Percentiles rank a stretch among this genome's conserved stretches.
Conservation (phyloP, 2,113 vertebrate genomes). For the Acrocephalus arundinaceus region DNA sequence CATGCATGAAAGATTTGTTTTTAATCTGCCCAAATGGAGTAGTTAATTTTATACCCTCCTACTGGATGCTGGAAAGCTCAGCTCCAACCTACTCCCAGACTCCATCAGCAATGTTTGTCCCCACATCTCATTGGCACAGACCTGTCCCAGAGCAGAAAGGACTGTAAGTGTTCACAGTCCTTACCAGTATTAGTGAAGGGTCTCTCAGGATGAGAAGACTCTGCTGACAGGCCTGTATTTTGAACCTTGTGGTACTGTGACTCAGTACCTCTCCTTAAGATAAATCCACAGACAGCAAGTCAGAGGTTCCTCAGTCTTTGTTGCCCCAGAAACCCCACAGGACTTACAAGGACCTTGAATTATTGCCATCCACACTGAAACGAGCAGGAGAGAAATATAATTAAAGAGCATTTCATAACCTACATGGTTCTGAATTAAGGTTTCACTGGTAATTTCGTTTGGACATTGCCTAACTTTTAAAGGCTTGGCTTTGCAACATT, state of each 20-base stretch:
- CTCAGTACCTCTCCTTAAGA: background rate
- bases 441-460: background rate
- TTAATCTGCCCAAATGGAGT: background rate
- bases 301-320: background rate
- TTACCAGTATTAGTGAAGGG: background rate
- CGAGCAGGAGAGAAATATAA: background rate
- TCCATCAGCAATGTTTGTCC: background rate
- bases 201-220: background rate
- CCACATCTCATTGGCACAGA: background rate
- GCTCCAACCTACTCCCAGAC: background rate
- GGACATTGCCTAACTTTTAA: background rate
- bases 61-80: background rate
- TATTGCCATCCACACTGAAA: background rate
- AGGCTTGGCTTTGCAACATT: background rate
- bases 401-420: background rate
- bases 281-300: background rate
- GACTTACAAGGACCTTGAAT: background rate
- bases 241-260: background rate
- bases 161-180: background rate
- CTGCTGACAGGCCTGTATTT: background rate
- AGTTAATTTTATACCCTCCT: constrained; percentile 28
- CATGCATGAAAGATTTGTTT: background rate
- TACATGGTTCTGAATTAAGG: background rate
- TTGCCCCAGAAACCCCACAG: background rate
- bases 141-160: background rate